These are phyloP conservation scores for Bagarius yarrelli DNA, from an alignment of 2,113 vertebrate genomes.

Conservation along the genomic window DNA sequence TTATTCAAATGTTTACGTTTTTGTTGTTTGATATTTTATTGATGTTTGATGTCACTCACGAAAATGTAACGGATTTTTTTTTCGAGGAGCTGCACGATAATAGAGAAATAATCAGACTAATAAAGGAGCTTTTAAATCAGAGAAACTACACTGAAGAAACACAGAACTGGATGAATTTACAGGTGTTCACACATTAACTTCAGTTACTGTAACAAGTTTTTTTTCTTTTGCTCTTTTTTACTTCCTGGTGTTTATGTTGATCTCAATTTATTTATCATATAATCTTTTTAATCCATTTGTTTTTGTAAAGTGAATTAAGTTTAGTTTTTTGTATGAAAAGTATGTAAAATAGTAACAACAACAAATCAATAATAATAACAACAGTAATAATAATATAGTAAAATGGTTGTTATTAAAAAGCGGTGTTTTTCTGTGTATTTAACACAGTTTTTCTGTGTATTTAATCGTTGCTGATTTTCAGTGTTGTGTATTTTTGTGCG, in stretches of 20 bases:
- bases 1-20: background rate
- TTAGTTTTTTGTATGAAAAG: too few species aligned
- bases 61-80: too few species aligned
- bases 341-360: too few species aligned
- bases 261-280: too few species aligned
- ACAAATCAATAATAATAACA: too few species aligned
- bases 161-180: conserved; percentile 12
- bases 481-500: background rate
- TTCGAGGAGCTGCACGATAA: background rate
- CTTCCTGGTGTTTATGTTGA: too few species aligned
- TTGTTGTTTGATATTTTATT: background rate
- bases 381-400: background rate
- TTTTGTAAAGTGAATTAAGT: too few species aligned
- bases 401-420: background rate
- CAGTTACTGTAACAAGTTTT: too few species aligned
- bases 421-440: background rate
- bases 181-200: conserved; percentile 24
- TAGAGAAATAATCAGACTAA: background rate
- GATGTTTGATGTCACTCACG: background rate
- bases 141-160: background rate
- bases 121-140: background rate
- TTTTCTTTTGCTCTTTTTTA: too few species aligned
- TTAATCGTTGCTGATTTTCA: too few species aligned
- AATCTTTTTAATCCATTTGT: too few species aligned
- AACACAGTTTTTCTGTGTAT: too few species aligned